Conservation (phyloP, 2,888 invertebrate species). For the Balanococcus diminutus region DNA sequence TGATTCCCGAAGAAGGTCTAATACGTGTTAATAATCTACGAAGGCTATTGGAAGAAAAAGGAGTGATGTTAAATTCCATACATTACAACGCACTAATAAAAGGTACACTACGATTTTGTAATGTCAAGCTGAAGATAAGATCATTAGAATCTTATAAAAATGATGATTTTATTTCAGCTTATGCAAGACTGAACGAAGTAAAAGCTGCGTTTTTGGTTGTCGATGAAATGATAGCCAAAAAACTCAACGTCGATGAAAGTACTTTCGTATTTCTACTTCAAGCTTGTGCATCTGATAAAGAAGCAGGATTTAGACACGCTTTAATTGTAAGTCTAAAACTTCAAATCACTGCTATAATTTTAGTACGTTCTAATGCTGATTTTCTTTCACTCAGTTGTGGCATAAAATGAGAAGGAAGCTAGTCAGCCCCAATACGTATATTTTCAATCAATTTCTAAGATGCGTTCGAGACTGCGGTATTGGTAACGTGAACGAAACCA, state of each 20-base stretch:
- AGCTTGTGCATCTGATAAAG: conserved; percentile 79
- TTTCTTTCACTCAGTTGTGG: conserved; percentile 69
- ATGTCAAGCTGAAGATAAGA: neutral
- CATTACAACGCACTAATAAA: conserved; percentile 91
- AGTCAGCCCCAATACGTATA: conserved; percentile 72
- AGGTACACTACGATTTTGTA: conserved; percentile 59
- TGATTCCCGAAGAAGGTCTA: conserved; percentile 72
- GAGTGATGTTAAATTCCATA: conserved; percentile 72
- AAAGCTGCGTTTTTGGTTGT: conserved; percentile 78
- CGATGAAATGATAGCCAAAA: conserved; percentile 79
- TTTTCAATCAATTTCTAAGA: conserved; percentile 81
- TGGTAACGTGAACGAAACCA: conserved; percentile 69
- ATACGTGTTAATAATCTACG: conserved; percentile 71
- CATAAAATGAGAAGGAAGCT: conserved; percentile 73
- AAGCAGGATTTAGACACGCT: conserved; percentile 81
- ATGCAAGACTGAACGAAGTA: conserved; percentile 81
- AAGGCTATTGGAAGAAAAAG: conserved; percentile 72
- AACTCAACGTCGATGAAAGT: conserved; percentile 68
- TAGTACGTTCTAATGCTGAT: neutral
- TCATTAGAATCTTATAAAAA: neutral
- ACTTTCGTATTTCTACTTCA: conserved; percentile 82
- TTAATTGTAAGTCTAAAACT: conserved; percentile 65
- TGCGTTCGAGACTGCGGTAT: conserved; percentile 81
- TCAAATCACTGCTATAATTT: neutral
- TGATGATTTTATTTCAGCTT: conserved; percentile 65